Percentiles rank a stretch among this genome's conserved stretches.
Evolutionary conservation across 2,797 vertebrate genomes (phyloP).

Genomic region (Argentina silus): DNA sequence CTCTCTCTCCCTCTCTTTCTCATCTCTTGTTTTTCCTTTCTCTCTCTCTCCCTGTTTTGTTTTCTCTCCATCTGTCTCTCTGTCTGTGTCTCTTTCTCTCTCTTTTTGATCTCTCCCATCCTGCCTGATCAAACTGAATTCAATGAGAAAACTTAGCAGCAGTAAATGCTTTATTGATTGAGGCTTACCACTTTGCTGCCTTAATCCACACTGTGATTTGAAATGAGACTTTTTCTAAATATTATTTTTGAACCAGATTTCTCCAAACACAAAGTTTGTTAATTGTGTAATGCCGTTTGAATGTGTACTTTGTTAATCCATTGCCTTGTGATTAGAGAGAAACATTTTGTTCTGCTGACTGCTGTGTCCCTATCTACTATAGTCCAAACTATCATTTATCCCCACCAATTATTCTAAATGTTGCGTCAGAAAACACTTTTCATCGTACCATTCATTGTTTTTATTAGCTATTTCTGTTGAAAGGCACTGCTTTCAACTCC

Average conservation of each 20-base stretch:
- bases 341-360: not conserved
- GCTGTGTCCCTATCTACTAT: not conserved
- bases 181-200: not conserved
- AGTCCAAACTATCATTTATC: not conserved
- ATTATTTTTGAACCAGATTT: not conserved
- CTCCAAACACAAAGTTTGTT: not conserved
- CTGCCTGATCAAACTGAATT: conserved; percentile 1
- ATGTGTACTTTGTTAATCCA: not conserved
- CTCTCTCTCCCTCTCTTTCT: not conserved
- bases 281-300: not conserved
- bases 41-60: not conserved
- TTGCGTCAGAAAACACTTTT: too few species aligned
- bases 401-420: not conserved
- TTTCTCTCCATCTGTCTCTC: not conserved
- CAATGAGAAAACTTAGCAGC: not conserved
- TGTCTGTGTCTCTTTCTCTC: not conserved
- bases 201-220: not conserved
- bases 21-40: not conserved
- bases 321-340: not conserved
- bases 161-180: conserved; percentile 6
- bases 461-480: too few species aligned
- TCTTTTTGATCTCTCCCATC: not conserved
- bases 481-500: too few species aligned
- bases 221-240: not conserved
- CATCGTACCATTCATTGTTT: too few species aligned